Conservation (phyloP, 2,888 invertebrate genomes). For the Macropis europaea region DNA sequence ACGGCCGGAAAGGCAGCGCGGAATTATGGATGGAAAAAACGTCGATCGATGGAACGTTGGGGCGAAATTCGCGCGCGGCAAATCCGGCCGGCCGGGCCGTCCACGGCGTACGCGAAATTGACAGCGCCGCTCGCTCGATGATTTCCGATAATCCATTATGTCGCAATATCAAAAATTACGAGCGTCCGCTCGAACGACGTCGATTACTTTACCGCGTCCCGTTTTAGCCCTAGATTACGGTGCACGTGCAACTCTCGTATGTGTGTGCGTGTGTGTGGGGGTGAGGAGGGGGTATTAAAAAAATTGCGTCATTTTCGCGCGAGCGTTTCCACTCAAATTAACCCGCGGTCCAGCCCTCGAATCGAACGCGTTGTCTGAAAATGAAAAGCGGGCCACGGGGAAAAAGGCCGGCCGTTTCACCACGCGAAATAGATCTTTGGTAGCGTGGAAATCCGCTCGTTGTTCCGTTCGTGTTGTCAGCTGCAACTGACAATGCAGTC, state of each 20-base stretch:
- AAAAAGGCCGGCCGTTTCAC: not conserved
- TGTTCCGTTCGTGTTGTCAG: conserved; percentile 46
- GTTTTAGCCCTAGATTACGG: conserved; percentile 2
- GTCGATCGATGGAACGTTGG: not conserved
- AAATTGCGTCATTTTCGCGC: too few species aligned
- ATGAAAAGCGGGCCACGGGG: not conserved
- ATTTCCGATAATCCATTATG: conserved; percentile 36
- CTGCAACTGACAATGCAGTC: conserved; percentile 48
- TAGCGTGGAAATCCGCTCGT: conserved; percentile 47
- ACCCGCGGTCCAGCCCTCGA: not conserved
- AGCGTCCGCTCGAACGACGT: not conserved
- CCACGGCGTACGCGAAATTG: conserved; percentile 23
- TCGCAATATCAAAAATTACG: conserved; percentile 24
- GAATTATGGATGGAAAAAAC: conserved; percentile 36
- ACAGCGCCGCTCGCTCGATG: conserved; percentile 9
- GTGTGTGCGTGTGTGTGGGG: not conserved
- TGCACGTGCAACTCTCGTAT: too few species aligned
- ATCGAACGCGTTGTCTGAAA: conserved; percentile 23
- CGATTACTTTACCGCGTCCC: conserved; percentile 4
- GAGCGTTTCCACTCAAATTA: conserved; percentile 35
- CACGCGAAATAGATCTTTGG: conserved; percentile 44
- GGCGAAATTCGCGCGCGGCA: not conserved
- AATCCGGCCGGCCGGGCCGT: conserved; percentile 13
- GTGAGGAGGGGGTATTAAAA: not conserved
- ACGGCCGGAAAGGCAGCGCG: conserved; percentile 4